A percentile compares a stretch with the other conserved stretches of the same genome.
Evolutionary conservation across 2,113 vertebrate species (phyloP).

Genomic region (Ceuthmochares aereus): DNA sequence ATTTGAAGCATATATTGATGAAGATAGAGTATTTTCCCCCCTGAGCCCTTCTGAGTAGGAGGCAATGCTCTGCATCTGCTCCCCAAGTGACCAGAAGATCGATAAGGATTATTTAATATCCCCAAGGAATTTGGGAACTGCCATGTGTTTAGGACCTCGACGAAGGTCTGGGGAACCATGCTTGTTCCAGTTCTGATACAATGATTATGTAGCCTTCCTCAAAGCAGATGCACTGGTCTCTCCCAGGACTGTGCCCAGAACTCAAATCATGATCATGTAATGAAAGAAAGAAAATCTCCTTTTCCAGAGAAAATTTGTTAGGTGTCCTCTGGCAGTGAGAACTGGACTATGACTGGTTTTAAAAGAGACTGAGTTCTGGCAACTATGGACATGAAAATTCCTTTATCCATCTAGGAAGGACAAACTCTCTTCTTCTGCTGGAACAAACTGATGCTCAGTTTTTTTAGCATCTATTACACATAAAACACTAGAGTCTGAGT

Average conservation of each 20-base stretch:
- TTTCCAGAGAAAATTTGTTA: not conserved
- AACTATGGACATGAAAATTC: not conserved
- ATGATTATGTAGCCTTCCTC: not conserved
- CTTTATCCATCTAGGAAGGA: not conserved
- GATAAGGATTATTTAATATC: not conserved
- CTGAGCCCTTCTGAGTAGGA: not conserved
- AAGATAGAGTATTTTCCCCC: not conserved
- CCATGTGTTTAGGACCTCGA: not conserved
- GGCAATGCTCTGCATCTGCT: not conserved
- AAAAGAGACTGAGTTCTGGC: not conserved
- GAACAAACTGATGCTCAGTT: not conserved
- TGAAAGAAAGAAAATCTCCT: not conserved
- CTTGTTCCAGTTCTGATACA: not conserved
- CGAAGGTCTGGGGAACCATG: not conserved
- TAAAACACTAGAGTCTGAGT: not conserved
- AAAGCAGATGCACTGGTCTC: not conserved
- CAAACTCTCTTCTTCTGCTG: not conserved
- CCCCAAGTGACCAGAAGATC: not conserved
- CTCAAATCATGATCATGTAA: not conserved
- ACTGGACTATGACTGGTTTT: not conserved
- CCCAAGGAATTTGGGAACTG: constrained; percentile 29
- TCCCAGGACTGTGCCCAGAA: not conserved
- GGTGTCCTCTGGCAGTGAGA: not conserved
- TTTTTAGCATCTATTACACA: not conserved
- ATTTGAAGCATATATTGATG: not conserved